Conservation (phyloP, 1,140 invertebrate species). For the Araneus ventricosus region DNA sequence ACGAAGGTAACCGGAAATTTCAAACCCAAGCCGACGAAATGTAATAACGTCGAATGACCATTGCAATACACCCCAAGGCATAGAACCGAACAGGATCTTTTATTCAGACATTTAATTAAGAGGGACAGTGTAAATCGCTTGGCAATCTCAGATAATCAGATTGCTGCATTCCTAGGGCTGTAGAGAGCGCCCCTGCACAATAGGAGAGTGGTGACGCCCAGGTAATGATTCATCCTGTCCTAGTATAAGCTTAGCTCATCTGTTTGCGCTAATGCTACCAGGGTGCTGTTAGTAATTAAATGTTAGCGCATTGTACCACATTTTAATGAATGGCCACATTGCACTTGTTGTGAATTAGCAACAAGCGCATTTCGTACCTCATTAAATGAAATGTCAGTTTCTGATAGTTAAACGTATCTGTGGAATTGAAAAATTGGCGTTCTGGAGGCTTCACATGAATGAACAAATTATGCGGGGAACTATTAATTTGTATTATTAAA, state of each 20-base stretch:
- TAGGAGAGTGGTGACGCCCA: constrained; percentile 23
- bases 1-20: neutral
- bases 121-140: constrained; percentile 48
- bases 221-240: constrained; percentile 39
- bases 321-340: constrained; percentile 14
- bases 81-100: constrained; percentile 30
- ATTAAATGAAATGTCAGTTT: neutral
- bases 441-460: neutral
- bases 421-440: neutral
- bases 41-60: constrained; percentile 20
- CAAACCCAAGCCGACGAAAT: neutral
- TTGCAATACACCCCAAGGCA: neutral
- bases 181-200: neutral
- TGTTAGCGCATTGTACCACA: constrained; percentile 33
- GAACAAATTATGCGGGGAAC: too few relatives aligned
- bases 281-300: constrained; percentile 30
- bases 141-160: constrained; percentile 52
- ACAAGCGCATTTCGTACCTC: neutral
- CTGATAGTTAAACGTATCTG: neutral
- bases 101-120: constrained; percentile 60
- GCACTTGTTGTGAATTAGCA: constrained; percentile 25
- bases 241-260: constrained; percentile 23
- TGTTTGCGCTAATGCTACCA: constrained; percentile 19
- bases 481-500: too few relatives aligned
- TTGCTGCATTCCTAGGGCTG: constrained; percentile 11